Evolutionary conservation across 2,797 vertebrate species (phyloP).

Genomic region (Halcyon leucocephala): DNA sequence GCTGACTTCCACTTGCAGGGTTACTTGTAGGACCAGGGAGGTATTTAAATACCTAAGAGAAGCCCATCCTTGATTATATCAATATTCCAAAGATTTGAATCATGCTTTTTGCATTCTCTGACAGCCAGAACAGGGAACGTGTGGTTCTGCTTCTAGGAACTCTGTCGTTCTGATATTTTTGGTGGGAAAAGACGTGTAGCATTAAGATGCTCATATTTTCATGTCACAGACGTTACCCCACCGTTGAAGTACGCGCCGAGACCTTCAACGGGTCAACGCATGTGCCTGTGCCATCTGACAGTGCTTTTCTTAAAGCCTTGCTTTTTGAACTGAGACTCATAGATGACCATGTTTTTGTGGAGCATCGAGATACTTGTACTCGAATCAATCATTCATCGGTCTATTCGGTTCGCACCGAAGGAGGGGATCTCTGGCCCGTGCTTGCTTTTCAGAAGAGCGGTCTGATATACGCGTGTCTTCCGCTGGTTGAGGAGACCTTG

Average conservation of each 20-base stretch:
- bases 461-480: slow-evolving; percentile 87
- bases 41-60: background rate
- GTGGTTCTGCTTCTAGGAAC: background rate
- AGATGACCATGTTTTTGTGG: slow-evolving; percentile 82
- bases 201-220: background rate
- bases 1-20: background rate
- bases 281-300: slow-evolving; percentile 86
- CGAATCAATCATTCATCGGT: slow-evolving; percentile 82
- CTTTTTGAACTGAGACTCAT: slow-evolving; percentile 86
- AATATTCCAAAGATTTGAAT: background rate
- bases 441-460: slow-evolving; percentile 83
- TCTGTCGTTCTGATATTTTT: background rate
- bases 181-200: background rate
- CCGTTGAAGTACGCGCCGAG: slow-evolving; percentile 89
- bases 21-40: background rate
- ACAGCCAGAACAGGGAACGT: background rate
- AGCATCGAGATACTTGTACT: slow-evolving; percentile 87
- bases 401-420: slow-evolving; percentile 78
- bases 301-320: slow-evolving; percentile 84
- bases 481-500: slow-evolving; percentile 86
- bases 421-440: slow-evolving; percentile 89
- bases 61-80: background rate
- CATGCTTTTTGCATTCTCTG: background rate
- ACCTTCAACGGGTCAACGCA: slow-evolving; percentile 83
- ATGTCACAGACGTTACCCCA: slow-evolving; percentile 85